Conservation (phyloP, 1,140 invertebrate genomes). For the Tribolium madens region DNA sequence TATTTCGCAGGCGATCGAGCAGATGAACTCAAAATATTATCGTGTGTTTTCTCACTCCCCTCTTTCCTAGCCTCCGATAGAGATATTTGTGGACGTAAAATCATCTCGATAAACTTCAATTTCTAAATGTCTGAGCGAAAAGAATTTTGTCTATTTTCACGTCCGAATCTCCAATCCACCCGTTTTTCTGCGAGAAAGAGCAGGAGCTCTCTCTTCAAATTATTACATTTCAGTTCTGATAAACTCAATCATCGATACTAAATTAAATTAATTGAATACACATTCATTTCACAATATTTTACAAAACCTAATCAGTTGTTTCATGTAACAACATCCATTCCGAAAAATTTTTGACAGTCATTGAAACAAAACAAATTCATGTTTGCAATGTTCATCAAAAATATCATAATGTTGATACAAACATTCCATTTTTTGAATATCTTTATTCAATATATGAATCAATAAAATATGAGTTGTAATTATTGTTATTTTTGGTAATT, state of each 20-base stretch:
- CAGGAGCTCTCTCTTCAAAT: neutral
- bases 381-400: neutral
- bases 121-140: neutral
- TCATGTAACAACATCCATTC: too few relatives aligned
- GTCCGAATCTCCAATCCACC: neutral
- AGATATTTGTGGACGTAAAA: neutral
- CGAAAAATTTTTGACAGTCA: neutral
- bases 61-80: neutral
- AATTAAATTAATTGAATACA: neutral
- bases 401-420: neutral
- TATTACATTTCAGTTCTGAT: neutral
- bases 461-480: neutral
- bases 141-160: constrained; percentile 10
- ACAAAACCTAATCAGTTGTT: too few relatives aligned
- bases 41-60: neutral
- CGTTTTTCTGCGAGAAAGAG: neutral
- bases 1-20: constrained; percentile 22
- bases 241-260: neutral
- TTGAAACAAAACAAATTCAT: neutral
- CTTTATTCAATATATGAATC: neutral
- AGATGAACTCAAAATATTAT: constrained; percentile 15
- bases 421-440: neutral
- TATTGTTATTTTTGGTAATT: neutral
- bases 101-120: constrained; percentile 13
- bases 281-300: too few relatives aligned